phyloP scores from a whole-genome alignment of 2,113 vertebrate genomes.

The Crypturellus undulatus region DNA sequence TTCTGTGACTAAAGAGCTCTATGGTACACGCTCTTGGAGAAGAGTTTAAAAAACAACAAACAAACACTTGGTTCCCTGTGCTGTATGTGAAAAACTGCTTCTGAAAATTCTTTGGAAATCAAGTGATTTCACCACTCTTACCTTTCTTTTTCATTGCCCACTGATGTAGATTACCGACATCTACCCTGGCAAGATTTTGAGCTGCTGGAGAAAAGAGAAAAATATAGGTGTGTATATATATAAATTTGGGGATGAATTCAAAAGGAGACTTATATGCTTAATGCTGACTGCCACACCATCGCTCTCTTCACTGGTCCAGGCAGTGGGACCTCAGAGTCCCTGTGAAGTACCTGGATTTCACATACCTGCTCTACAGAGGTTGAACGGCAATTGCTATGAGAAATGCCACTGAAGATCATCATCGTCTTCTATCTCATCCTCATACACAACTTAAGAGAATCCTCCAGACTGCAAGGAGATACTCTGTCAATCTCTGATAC shows the following conservation, averaged over 20 bases:
- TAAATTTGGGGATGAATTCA: background rate
- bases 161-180: background rate
- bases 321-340: background rate
- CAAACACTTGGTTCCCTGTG: background rate
- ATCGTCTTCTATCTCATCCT: background rate
- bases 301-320: background rate
- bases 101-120: background rate
- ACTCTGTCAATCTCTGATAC: background rate
- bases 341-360: background rate
- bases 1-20: background rate
- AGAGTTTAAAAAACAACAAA: background rate
- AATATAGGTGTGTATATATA: background rate
- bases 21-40: background rate
- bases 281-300: background rate
- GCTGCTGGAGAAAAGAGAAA: background rate
- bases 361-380: background rate
- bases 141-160: background rate
- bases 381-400: background rate
- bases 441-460: background rate
- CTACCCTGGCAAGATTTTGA: background rate
- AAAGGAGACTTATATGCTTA: background rate
- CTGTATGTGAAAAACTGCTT: background rate
- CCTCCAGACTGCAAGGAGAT: background rate
- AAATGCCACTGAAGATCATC: background rate
- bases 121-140: background rate